phyloP scores from a whole-genome alignment of 2,797 vertebrate genomes.

The Coendou prehensilis region DNA sequence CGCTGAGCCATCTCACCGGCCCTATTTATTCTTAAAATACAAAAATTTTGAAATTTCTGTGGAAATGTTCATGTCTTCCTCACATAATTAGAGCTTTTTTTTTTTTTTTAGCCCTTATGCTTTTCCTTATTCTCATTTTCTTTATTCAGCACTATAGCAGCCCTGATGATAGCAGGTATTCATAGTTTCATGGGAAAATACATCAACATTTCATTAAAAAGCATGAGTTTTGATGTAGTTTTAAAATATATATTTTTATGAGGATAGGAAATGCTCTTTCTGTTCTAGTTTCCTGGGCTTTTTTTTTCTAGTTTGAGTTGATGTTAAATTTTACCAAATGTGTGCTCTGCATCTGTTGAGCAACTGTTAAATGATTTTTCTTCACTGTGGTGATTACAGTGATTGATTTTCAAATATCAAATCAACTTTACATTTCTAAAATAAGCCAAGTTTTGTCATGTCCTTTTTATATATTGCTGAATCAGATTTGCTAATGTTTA shows the following conservation, averaged over 20 bases:
- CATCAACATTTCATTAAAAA: not conserved
- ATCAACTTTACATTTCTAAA: constrained; percentile 45
- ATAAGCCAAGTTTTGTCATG: constrained; percentile 35
- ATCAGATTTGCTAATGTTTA: constrained; percentile 11
- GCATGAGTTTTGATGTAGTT: not conserved
- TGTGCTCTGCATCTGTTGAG: constrained; percentile 27
- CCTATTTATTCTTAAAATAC: not conserved
- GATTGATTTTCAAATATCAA: constrained; percentile 56
- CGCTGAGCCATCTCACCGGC: not conserved
- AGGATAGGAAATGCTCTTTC: not conserved
- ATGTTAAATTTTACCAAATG: constrained; percentile 39
- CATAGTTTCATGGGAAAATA: not conserved
- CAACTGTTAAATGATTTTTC: not conserved
- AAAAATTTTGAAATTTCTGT: not conserved
- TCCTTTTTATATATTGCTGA: constrained; percentile 60
- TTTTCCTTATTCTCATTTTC: constrained; percentile 1
- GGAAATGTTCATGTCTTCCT: not conserved
- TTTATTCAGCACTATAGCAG: not conserved
- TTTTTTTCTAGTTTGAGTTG: not conserved
- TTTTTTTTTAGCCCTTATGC: not conserved
- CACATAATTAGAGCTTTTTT: not conserved
- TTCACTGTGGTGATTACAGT: constrained; percentile 29
- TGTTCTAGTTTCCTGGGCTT: not conserved
- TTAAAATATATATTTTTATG: not conserved
- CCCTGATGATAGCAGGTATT: not conserved